These are phyloP conservation scores for Thryonomys swinderianus DNA, from an alignment of 2,113 vertebrate genomes.

Conservation along the genomic window DNA sequence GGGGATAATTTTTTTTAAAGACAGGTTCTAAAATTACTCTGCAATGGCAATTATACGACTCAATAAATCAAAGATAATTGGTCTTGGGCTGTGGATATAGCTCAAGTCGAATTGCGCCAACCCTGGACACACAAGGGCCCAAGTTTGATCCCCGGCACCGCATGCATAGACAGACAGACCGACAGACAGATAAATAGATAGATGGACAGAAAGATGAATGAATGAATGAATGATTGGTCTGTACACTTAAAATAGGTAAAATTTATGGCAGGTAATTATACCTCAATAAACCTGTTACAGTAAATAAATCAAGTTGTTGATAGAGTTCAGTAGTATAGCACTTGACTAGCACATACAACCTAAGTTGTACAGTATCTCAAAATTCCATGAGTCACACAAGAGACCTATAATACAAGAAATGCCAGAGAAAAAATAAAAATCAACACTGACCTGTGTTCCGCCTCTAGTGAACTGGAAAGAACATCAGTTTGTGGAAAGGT, in stretches of 20 bases:
- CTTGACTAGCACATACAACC: background rate
- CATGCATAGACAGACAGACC: no score
- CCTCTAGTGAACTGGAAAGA: conserved; percentile 91
- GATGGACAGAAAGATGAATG: no score
- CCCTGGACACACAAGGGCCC: no score
- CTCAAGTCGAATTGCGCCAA: no score
- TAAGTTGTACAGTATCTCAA: background rate
- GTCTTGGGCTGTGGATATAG: no score
- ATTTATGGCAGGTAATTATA: background rate
- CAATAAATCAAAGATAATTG: background rate
- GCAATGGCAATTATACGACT: background rate
- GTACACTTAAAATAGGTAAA: background rate
- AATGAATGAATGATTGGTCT: no score
- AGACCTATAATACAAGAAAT: background rate
- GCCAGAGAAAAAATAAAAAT: background rate
- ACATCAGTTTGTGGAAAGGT: conserved; percentile 85
- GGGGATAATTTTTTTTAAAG: background rate
- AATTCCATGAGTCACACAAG: background rate
- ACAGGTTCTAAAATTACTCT: background rate
- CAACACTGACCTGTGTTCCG: conserved; percentile 88
- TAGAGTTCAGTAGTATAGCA: background rate
- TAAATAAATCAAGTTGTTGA: background rate
- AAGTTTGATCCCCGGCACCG: no score
- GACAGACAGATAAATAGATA: no score
- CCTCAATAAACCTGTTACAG: background rate